Evolutionary conservation across 2,888 invertebrate species (phyloP).

Genomic region (Drosophila crucigera): DNA sequence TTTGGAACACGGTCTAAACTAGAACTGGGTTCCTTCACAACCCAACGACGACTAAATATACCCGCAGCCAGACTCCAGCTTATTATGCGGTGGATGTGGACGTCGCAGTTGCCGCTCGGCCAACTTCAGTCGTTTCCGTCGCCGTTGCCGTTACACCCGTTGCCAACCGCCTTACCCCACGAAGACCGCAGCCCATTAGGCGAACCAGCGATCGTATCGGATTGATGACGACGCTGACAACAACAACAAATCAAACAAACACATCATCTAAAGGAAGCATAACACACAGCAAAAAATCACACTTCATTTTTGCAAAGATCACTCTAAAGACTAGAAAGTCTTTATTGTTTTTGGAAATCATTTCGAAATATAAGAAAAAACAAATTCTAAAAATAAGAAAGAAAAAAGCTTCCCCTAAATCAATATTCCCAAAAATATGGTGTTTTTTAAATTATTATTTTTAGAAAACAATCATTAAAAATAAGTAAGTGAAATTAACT

Average conservation of each 20-base stretch:
- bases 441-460: too few relatives aligned
- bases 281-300: background rate
- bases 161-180: background rate
- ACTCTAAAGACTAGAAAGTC: background rate
- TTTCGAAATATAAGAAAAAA: background rate
- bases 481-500: background rate
- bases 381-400: background rate
- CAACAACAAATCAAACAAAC: background rate
- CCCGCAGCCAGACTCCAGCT: constrained; percentile 68
- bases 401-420: too few relatives aligned
- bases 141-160: background rate
- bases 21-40: constrained; percentile 60
- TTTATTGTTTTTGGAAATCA: background rate
- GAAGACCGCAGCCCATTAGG: background rate
- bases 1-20: background rate
- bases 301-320: background rate
- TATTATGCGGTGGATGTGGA: constrained; percentile 52
- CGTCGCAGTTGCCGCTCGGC: constrained; percentile 9
- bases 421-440: background rate
- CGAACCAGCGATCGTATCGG: constrained; percentile 9
- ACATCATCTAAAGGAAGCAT: constrained; percentile 2
- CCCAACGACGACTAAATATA: constrained; percentile 63
- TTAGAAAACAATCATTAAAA: too few relatives aligned
- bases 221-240: constrained; percentile 30
- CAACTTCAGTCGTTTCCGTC: background rate